Evolutionary conservation across 2,888 invertebrate species (phyloP), one percentile per base, ranked within the genome.

Genomic region (Brenthis daphne): DNA sequence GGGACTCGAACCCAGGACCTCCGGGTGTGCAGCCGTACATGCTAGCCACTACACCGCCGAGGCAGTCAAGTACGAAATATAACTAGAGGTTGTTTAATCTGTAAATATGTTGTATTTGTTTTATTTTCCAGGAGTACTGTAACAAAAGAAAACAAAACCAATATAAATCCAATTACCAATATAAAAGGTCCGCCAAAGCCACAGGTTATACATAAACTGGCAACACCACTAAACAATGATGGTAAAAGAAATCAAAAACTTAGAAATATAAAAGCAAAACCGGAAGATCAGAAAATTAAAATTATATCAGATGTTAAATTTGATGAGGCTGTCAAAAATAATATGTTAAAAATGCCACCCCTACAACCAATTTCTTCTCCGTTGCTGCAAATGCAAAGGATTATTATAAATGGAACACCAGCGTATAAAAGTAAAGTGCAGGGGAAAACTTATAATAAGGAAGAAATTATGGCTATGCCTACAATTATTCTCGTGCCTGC

Each of bases 381-480:
- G 8, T 74, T 87, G 57, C 70, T 84, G 74, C 82, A 84, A 76
- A 85, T 86, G 85, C 87, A 87, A 77, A 86, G 86, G 33, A 85
- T 92, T 67, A 74, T 85, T 57, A 88, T 91, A 65, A 91, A 92
- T 77, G 91, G 90, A 8, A 88, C 84, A n/a, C 85, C 85, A 20
- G 89, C 86, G 8, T 91, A 86, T 68, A 86, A 80, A 63, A 80
- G 83, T 33, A 80, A 79, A 51, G 70, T 77, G 13, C 72, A 68
- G 20, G 70, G 70, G 29, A 74, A 72, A 60, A 79, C 65, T 37
- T 76, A 77, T 71, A 89, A 91, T 16, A 85, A 86, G 77, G 91
- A 90, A 77, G 90, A 93, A 81, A 93, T 93, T 72, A 91, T 93
- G 92, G 89, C 92, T n/a, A 93, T 93, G 93, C 93, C 92, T 6